phyloP scores from a whole-genome alignment of 2,888 invertebrate genomes.

The Euplexia lucipara region DNA sequence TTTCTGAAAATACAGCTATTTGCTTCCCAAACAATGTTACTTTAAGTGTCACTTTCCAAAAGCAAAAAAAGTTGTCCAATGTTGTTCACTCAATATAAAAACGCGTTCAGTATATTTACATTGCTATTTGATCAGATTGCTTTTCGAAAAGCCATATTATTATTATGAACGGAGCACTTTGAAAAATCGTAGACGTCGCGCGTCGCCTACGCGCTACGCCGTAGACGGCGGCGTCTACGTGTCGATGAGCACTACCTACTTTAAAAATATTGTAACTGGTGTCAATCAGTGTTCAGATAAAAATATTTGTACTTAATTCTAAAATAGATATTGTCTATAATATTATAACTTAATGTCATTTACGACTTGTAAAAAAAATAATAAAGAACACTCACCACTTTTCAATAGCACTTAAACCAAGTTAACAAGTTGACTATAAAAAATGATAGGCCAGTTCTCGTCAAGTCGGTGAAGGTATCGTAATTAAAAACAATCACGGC shows the following conservation, averaged over 20 bases:
- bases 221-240: conserved; percentile 36
- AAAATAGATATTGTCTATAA: no score
- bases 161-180: background rate
- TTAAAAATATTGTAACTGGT: no score
- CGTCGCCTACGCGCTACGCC: conserved; percentile 34
- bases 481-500: background rate
- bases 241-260: conserved; percentile 3
- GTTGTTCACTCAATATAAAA: conserved; percentile 1
- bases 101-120: conserved; percentile 6
- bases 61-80: background rate
- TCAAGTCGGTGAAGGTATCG: background rate
- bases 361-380: no score
- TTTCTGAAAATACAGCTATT: background rate
- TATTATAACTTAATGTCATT: no score
- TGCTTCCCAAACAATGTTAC: background rate
- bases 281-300: background rate
- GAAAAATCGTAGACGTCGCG: conserved; percentile 25
- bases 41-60: conserved; percentile 1
- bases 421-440: background rate
- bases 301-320: background rate
- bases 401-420: no score
- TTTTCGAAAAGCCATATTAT: conserved; percentile 24
- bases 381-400: background rate
- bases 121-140: conserved; percentile 9
- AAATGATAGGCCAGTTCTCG: no score